Evolutionary conservation across 2,797 vertebrate species (phyloP), one percentile per base, ranked within the genome.

Genomic region (Oreochromis grahami): DNA sequence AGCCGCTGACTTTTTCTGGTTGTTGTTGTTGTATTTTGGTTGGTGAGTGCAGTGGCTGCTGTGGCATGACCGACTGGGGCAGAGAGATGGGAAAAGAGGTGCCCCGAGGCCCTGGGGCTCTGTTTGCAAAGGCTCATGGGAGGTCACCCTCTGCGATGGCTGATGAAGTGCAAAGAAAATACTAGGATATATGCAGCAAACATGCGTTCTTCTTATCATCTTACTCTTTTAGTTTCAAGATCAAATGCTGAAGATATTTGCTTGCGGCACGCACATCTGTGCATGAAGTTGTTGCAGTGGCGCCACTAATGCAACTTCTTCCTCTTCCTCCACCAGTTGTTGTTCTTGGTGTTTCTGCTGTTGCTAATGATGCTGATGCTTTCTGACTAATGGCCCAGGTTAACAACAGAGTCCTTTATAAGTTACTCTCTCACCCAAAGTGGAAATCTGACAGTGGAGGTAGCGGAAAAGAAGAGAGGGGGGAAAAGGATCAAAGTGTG

Each of bases 61-160:
- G 87, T 95, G 91, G 92, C 87, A 88, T 93, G 93, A 94, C 91
- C 93, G 93, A 94, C 91, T 83, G 79, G 87, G 91, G 86, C 86
- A 92, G 88, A 79, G 86, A 83, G 88, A 65, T 68, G 79, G 81
- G 77, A 87, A 89, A 81, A 91, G 90, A 86, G 91, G 87, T 84
- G 90, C 88, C 92, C 91, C 12, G 26, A 88, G 92, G 88, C 91
- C 92, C 89, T 81, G 55, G 87, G 91, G 90, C 84, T 84, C 90
- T 84, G 83, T 89, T 89, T 95, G 94, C 94, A 94, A 94, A 94
- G 94, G 92, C 94, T 96, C 95, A 95, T 95, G 95, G 95, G 95
- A 96, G 93, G 90, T 94, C 63, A 63, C 79, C 92, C 92, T 92
- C 77, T 89, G 83, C 88, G 88, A 88, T 70, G 83, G 84, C 84